Evolutionary conservation across 2,888 invertebrate genomes (phyloP).

Genomic region (Stenurella melanura): DNA sequence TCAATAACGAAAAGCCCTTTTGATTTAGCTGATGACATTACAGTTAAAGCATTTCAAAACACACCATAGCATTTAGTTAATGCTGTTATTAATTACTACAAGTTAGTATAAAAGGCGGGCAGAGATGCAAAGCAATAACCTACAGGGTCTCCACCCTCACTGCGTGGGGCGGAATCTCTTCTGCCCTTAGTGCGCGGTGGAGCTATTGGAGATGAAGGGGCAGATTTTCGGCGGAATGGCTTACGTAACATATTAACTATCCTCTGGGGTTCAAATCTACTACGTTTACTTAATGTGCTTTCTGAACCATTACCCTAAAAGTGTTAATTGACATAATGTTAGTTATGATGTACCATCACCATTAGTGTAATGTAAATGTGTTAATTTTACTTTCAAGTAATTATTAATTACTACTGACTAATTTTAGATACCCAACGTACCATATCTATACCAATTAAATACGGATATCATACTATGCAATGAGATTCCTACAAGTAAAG

Average conservation of each 20-base stretch:
- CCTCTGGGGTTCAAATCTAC: conserved; percentile 75
- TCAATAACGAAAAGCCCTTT: too few relatives aligned
- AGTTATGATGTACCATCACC: conserved; percentile 36
- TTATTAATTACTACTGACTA: not conserved
- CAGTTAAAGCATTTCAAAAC: too few relatives aligned
- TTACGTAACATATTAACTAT: conserved; percentile 80
- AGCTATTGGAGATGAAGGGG: conserved; percentile 79
- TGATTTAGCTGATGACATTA: too few relatives aligned
- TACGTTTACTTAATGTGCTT: conserved; percentile 76
- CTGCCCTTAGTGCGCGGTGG: conserved; percentile 74
- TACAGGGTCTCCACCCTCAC: conserved; percentile 71
- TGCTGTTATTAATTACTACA: too few relatives aligned
- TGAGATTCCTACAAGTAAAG: too few relatives aligned
- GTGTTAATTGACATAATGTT: conserved; percentile 48
- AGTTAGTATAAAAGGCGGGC: not conserved
- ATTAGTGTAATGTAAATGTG: conserved; percentile 17
- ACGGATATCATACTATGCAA: too few relatives aligned
- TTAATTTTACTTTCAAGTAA: conserved; percentile 9
- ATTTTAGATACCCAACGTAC: too few relatives aligned
- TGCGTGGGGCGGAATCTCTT: conserved; percentile 70
- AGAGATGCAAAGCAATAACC: conserved; percentile 54
- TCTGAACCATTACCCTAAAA: conserved; percentile 75
- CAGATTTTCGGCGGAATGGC: conserved; percentile 82
- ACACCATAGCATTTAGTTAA: too few relatives aligned
- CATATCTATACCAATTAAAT: too few relatives aligned